A percentile compares a stretch with the other conserved stretches of the same genome.
Evolutionary conservation across 2,888 invertebrate species (phyloP).

Genomic region (Cordilura impudica): DNA sequence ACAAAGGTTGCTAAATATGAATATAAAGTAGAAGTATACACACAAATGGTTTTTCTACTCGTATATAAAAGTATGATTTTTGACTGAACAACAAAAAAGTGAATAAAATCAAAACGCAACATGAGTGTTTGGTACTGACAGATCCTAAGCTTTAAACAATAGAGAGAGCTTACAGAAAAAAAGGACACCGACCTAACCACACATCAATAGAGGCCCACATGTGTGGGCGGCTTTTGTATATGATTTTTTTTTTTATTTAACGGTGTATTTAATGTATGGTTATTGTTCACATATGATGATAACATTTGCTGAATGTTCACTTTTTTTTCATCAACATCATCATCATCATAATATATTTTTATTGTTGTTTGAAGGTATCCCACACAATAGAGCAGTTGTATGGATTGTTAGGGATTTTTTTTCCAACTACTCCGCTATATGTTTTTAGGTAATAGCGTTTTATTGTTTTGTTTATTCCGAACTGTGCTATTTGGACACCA

Average conservation of each 20-base stretch:
- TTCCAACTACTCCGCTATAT: too few relatives aligned
- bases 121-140: slow-evolving; percentile 52
- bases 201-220: slow-evolving; percentile 50
- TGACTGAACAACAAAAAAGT: slow-evolving; percentile 29
- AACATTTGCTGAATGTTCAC: slow-evolving; percentile 51
- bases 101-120: slow-evolving; percentile 49
- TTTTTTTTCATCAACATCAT: slow-evolving; percentile 23
- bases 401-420: slow-evolving; percentile 5
- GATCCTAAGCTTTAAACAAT: slow-evolving; percentile 59
- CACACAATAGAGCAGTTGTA: slow-evolving; percentile 21
- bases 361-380: slow-evolving; percentile 39
- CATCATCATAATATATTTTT: not conserved
- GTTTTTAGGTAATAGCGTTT: too few relatives aligned
- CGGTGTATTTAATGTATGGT: slow-evolving; percentile 45
- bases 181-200: slow-evolving; percentile 46
- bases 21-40: not conserved
- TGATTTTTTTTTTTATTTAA: slow-evolving; percentile 38
- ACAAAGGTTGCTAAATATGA: slow-evolving; percentile 10
- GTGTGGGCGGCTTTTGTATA: slow-evolving; percentile 28
- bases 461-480: too few relatives aligned
- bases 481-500: too few relatives aligned
- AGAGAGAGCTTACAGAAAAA: slow-evolving; percentile 47
- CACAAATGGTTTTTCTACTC: not conserved
- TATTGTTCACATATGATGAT: slow-evolving; percentile 51
- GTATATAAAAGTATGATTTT: slow-evolving; percentile 22